Evolutionary conservation across 2,888 invertebrate genomes (phyloP), one percentile per base, ranked within the genome.

Genomic region (Melanotus villosus): DNA sequence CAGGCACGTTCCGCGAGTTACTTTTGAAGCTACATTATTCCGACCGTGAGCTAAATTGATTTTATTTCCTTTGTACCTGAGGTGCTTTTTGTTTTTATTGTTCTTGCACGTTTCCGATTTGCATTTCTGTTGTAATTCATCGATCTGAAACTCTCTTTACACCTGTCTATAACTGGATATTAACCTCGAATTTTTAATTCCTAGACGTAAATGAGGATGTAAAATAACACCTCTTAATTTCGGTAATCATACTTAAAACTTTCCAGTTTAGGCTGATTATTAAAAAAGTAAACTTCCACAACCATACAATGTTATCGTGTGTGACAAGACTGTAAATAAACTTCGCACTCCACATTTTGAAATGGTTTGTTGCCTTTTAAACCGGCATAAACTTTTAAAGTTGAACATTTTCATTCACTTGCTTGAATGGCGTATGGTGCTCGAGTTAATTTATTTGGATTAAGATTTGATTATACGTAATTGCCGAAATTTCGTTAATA

Each of bases 1-100:
- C 57, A 62, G 72, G 76, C 77, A 78, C 78, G 78, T 78, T 77
- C 73, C 72, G 73, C 70, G 63, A 72, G 74, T 78, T 75, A 75
- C 70, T 65, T 70, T 65, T 56, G 41, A 65, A 52, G 36, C 38
- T 54, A 43, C 23, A 67, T 63, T 68, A 58, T 68, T 68, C 68
- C 63, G 30, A 50, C 58, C 57, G 57, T 65, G 65, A 41, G 30
- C 54, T 30, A 52, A 60, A 60, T 66, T 52, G 60, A 66, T 60
- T 66, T 66, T 52, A 67, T 67, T 67, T 67, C 52, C 52, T 62
- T 56, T 56, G 52, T 57, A 57, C 62, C 43, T 60, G 32, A 47
- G 26, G 7, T 26, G 67, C 41, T 62, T 38, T 69, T 69, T n/a
- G n/a, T 65, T 71, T 73, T 72, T 73, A 74, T 75, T 74, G 73